phyloP scores from a whole-genome alignment of 2,113 vertebrate genomes.

The Anser cygnoides region DNA sequence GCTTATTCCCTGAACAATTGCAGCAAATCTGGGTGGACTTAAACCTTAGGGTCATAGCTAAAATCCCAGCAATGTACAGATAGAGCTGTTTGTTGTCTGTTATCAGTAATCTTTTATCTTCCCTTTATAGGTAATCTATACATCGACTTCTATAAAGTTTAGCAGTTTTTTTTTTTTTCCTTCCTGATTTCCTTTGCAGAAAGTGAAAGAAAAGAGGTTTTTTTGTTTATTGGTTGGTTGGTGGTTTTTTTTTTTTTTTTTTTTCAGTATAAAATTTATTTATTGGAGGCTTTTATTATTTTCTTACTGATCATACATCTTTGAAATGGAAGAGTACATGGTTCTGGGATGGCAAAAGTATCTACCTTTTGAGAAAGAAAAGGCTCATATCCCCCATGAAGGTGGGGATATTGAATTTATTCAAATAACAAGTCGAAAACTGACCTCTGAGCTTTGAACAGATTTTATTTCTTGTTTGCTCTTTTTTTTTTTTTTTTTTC shows the following conservation, averaged over 20 bases:
- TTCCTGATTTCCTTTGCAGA: neutral
- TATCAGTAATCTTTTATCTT: conserved; percentile 29
- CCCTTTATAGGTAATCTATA: conserved; percentile 2
- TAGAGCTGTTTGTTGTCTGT: neutral
- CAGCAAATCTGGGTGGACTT: neutral
- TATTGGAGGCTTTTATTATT: neutral
- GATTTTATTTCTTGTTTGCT: neutral
- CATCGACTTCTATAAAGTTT: neutral
- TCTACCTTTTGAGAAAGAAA: neutral
- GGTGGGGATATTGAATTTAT: neutral
- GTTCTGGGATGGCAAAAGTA: neutral
- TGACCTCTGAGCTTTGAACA: neutral
- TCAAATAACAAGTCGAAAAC: neutral
- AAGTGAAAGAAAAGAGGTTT: neutral
- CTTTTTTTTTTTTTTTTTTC: neutral
- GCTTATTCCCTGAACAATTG: neutral
- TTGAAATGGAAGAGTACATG: neutral
- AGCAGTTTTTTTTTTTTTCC: neutral
- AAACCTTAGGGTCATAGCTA: neutral
- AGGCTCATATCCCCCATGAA: neutral
- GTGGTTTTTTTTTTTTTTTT: no score
- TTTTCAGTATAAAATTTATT: neutral
- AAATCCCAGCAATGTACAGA: neutral
- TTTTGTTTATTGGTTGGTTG: no score
- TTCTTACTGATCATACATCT: neutral